These are phyloP conservation scores for Isichthys henryi DNA, from an alignment of 2,113 vertebrate genomes.

Conservation along the genomic window DNA sequence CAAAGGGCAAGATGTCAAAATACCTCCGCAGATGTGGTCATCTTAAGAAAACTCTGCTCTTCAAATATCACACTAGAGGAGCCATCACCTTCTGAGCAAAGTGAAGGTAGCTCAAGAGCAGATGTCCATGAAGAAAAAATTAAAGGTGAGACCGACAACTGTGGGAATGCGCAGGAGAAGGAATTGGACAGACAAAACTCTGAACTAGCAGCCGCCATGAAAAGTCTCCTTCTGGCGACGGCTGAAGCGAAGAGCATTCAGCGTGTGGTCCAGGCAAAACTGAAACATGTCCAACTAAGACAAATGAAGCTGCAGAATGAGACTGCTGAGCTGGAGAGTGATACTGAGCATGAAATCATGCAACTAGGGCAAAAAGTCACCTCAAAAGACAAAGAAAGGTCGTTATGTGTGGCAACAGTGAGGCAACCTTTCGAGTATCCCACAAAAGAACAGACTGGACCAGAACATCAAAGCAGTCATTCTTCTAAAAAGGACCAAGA, in stretches of 20 bases:
- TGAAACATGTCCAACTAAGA: constrained; percentile 37
- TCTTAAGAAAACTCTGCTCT: constrained; percentile 4
- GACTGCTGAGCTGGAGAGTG: constrained; percentile 23
- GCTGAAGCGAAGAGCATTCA: constrained; percentile 67
- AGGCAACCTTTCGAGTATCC: constrained; percentile 43
- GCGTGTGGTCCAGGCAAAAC: constrained; percentile 59
- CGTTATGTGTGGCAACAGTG: constrained; percentile 4
- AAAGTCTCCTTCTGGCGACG: constrained; percentile 61
- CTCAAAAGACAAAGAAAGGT: constrained; percentile 22
- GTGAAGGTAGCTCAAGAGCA: constrained; percentile 41
- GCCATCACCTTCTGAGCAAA: constrained; percentile 54
- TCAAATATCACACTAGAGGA: constrained; percentile 44
- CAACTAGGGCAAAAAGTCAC: constrained; percentile 30
- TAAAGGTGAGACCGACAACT: constrained; percentile 23
- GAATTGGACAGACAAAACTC: constrained; percentile 39
- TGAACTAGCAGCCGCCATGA: constrained; percentile 66
- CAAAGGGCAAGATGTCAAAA: background rate
- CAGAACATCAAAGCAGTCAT: background rate
- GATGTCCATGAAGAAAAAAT: constrained; percentile 12
- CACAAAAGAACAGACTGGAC: constrained; percentile 19
- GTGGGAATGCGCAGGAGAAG: constrained; percentile 33
- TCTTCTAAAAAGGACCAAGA: background rate
- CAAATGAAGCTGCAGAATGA: constrained; percentile 24
- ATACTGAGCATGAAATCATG: background rate
- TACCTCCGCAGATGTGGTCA: background rate